Conservation (phyloP, 2,888 invertebrate species). For the Mellilla xanthometata region DNA sequence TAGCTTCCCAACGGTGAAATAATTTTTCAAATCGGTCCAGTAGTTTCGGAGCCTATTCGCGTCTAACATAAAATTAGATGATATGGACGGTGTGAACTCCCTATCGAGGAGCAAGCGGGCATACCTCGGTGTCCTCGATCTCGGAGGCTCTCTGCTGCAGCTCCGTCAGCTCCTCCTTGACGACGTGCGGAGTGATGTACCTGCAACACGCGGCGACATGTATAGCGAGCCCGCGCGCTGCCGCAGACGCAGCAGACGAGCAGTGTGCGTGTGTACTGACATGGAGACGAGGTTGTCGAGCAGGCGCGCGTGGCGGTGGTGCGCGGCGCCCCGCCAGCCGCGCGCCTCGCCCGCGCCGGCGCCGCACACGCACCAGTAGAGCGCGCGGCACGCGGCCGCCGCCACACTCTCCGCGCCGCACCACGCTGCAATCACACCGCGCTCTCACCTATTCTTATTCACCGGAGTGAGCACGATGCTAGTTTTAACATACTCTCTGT, state of each 20-base stretch:
- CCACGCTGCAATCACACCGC: too few species aligned
- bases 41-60: too few species aligned
- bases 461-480: too few species aligned
- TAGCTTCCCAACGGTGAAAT: too few species aligned
- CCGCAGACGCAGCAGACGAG: too few species aligned
- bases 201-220: slow-evolving; percentile 2
- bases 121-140: slow-evolving; percentile 36
- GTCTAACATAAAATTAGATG: too few species aligned
- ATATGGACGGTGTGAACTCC: too few species aligned
- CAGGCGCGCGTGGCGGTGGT: slow-evolving; percentile 20
- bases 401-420: slow-evolving; percentile 69
- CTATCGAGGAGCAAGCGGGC: too few species aligned
- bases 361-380: slow-evolving; percentile 83
- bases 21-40: too few species aligned
- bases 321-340: slow-evolving; percentile 47
- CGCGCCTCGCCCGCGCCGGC: slow-evolving; percentile 81
- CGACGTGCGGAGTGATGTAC: slow-evolving; percentile 20
- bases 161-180: slow-evolving; percentile 19
- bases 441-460: too few species aligned
- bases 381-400: slow-evolving; percentile 85
- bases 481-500: too few species aligned
- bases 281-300: slow-evolving; percentile 14
- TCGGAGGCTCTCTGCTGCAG: slow-evolving; percentile 30
- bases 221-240: too few species aligned
- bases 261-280: slow-evolving; percentile 5